Base-by-base conservation (phyloP, 2,888 invertebrate species). In the Chalcosyrphus nemorum region DNA sequence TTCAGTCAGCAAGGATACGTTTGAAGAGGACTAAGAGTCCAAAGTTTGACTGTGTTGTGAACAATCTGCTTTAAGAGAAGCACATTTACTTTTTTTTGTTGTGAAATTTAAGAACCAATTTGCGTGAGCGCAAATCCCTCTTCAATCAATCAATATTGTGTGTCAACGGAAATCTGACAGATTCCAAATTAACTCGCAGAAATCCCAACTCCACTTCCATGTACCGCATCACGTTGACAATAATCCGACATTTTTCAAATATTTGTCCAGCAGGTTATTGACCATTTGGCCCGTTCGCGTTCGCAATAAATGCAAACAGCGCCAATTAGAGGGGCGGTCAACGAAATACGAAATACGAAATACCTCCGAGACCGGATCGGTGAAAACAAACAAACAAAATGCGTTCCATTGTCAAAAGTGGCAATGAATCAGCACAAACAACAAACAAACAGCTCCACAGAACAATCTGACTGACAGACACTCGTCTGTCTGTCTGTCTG, bases 341-440 rank as follows among this genome's bases (percentile, higher is more conserved):
- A 7, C 6, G 6, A 27, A 17, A 56, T 21, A 41, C 7, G n/a
- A n/a, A n/a, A n/a, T n/a, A n/a, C n/a, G n/a, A n/a, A n/a, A n/a
- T n/a, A n/a, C n/a, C n/a, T n/a, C 5, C 1, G 2, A 17, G 24
- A 50, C 38, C 4, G 1, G 38, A 5, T 21, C 4, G 27, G 13
- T 45, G 17, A 29, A 66, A 27, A 59, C 38, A 65, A 65, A 43
- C 38, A 65, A 65, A 43, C 57, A 66, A 47, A 74, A 75, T 75
- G 70, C 72, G 77, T 77, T 66, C 72, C 78, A 63, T 74, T 72
- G 82, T 68, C 72, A 59, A 21, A 82, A 57, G 61, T 56, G 52
- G 29, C 66, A 68, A 82, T 82, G 82, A 82, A 82, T 82, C 82
- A 82, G 72, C 72, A 32, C 45, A 38, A n/a, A 50, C 50, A 50